Evolutionary conservation across 2,888 invertebrate species (phyloP).

Genomic region (Tenthredo livida): DNA sequence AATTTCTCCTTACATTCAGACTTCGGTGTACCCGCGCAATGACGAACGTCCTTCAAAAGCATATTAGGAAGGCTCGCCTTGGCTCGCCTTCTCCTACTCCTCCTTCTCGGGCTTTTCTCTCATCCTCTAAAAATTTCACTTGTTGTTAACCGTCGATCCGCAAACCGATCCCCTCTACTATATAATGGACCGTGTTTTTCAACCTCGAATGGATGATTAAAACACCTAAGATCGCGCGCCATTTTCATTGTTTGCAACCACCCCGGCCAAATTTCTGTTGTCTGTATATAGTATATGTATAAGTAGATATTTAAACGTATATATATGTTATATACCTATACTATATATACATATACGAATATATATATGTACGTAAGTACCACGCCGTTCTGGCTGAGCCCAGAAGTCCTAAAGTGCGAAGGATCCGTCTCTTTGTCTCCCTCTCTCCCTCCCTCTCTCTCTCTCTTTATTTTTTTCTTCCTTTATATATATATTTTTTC

Average conservation of each 20-base stretch:
- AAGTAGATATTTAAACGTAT: not conserved
- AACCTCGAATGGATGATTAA: constrained; percentile 28
- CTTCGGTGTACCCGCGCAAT: not conserved
- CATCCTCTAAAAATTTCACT: not conserved
- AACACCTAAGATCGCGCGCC: constrained; percentile 32
- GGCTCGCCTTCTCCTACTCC: not conserved
- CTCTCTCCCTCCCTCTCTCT: not conserved
- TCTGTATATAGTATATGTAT: not conserved
- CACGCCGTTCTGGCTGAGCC: not conserved
- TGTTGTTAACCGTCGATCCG: constrained; percentile 20
- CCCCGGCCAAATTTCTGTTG: not conserved
- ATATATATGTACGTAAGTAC: not conserved
- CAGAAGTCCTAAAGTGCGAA: constrained; percentile 34
- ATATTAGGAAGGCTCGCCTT: not conserved
- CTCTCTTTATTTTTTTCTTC: not conserved
- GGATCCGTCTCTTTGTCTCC: constrained; percentile 41
- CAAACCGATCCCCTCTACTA: not conserved
- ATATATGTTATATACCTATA: not conserved
- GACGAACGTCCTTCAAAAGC: not conserved
- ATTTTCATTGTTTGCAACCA: constrained; percentile 15
- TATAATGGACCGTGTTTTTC: not conserved
- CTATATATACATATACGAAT: not conserved
- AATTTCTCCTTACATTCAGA: not conserved
- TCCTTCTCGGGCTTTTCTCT: not conserved
- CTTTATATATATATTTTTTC: constrained; percentile 6